Evolutionary conservation across 2,797 vertebrate genomes (phyloP), one percentile per base, ranked within the genome.

Genomic region (Tangara arthus): DNA sequence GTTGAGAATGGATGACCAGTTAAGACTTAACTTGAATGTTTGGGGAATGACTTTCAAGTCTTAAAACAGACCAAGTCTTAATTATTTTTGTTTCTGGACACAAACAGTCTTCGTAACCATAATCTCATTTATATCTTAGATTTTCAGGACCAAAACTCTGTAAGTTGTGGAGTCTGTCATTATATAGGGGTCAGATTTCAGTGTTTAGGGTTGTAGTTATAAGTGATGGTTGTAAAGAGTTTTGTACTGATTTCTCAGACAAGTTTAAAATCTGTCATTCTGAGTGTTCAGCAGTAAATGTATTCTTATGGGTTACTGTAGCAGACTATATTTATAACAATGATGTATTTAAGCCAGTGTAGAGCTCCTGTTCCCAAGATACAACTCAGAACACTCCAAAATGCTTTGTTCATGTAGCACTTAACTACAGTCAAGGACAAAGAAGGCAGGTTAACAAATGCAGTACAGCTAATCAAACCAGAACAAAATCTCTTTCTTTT

Each of bases 91-190:
- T 81, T 90, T 89, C 20, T 84, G 22, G 69, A 42, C 32, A 22
- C 0, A 1, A 22, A 8, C 11, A 30, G 16, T 44, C 37, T 65
- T 93, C 69, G 8, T 91, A 66, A 42, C 32, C 3, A 2, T 84
- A 69, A 75, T n/a, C 4, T 9, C 8, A 3, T 47, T 75, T 89
- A 11, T 56, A 47, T 53, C n/a, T 63, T 37, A 23, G 22, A 12
- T 23, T 46, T 46, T 46, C 46, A 46, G 22, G 46, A 23, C 46
- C 46, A 46, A 46, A 46, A 23, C 46, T 46, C 46, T 46, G 6
- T 12, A 8, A 69, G 5, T 8, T 72, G 11, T 50, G 59, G 22
- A 0, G 1, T 78, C 57, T 83, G 32, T 5, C 1, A 0, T 53
- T 64, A 13, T 22, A 5, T 2, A 27, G 42, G 7, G 11, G 28